A percentile compares a stretch with the other conserved stretches of the same genome.
phyloP scores from a whole-genome alignment of 2,888 invertebrate species.

The Papilio elwesi region DNA sequence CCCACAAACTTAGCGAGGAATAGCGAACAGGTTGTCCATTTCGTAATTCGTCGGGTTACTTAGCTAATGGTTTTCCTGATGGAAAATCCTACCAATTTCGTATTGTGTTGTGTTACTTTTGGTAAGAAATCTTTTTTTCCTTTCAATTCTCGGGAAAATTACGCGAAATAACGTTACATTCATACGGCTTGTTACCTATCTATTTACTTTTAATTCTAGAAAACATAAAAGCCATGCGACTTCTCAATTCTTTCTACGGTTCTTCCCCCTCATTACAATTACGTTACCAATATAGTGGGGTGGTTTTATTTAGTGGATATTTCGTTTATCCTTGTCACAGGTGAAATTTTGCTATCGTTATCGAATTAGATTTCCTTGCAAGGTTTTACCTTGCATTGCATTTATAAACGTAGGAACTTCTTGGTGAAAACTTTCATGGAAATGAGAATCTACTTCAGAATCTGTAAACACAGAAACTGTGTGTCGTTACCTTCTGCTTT shows the following conservation, averaged over 20 bases:
- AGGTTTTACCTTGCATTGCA: no score
- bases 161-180: slow-evolving; percentile 4
- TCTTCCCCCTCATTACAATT: not conserved
- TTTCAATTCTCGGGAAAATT: not conserved
- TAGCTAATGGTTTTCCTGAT: slow-evolving; percentile 32
- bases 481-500: slow-evolving; percentile 8
- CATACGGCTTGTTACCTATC: not conserved
- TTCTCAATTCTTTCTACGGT: not conserved
- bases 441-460: not conserved
- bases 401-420: not conserved
- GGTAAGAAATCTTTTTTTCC: slow-evolving; percentile 11
- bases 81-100: slow-evolving; percentile 15
- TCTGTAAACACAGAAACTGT: not conserved
- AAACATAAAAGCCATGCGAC: not conserved
- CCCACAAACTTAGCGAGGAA: slow-evolving; percentile 14
- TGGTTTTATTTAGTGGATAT: no score
- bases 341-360: no score
- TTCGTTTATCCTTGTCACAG: no score
- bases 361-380: no score
- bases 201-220: slow-evolving; percentile 1
- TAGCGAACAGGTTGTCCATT: slow-evolving; percentile 33
- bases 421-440: not conserved
- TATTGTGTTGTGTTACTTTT: slow-evolving; percentile 7
- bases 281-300: no score
- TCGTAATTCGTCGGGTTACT: slow-evolving; percentile 32